Evolutionary conservation across 2,888 invertebrate genomes (phyloP), one percentile per base, ranked within the genome.

Genomic region (Syrphus vitripennis): DNA sequence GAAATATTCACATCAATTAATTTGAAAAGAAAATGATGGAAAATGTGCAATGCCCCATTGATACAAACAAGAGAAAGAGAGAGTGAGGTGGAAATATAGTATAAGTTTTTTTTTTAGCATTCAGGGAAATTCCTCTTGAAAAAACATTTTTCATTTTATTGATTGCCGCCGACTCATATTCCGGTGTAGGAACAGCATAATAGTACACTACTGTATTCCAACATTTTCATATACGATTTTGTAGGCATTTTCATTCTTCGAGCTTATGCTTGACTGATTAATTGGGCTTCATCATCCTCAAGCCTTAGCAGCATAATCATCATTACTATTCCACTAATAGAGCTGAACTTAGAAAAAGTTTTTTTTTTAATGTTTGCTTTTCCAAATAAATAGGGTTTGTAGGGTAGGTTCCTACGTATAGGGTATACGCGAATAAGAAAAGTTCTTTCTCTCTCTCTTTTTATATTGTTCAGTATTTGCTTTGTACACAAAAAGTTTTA

Each of bases 231-330:
- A 59, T 16, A 63, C 48, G 34, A 24, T 26, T 63, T 48, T 59
- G 50, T 77, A 57, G 71, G 82, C 53, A 53, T 61, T 76, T 74
- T 26, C 42, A 77, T 82, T 71, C 82, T 76, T 59, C 70, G 50
- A 76, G 57, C 24, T 34, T 42, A 71, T 67, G 82, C 65, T 67
- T 40, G 82, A 82, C 65, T 82, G 65, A 42, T 82, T 82, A 82
- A 82, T 77, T 82, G 82, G 82, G 82, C 57, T 71, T 65, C 82
- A 71, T 71, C 50, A 63, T 63, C 69, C 53, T 75, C 42, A 63
- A 34, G 37, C 57, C 34, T 37, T 59, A 67, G 48, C 50, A 63
- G n/a, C 48, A 59, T 50, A 72, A 67, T 74, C 59, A 59, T 42
- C 48, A 69, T 61, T 34, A 55, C 71, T 71, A 40, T 1, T 9